Evolutionary conservation across 2,113 vertebrate species (phyloP).

Genomic region (Willisornis vidua): DNA sequence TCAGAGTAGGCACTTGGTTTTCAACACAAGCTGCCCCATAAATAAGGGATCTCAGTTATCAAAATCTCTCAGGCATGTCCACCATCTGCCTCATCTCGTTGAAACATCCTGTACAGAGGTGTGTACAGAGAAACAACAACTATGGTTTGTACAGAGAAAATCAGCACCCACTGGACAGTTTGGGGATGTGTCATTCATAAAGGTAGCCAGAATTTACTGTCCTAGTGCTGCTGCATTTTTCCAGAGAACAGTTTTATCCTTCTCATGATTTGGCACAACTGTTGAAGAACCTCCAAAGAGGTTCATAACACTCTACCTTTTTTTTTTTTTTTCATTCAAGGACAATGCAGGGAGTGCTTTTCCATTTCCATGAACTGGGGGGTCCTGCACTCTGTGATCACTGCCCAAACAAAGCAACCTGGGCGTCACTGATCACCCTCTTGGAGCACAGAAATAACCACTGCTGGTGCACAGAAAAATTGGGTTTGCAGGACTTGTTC

Average conservation of each 20-base stretch:
- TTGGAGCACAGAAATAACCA: neutral
- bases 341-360: neutral
- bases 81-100: neutral
- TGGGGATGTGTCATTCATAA: neutral
- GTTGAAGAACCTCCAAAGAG: neutral
- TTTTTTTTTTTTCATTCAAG: neutral
- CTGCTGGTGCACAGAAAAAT: too few species aligned
- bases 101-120: neutral
- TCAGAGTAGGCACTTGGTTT: neutral
- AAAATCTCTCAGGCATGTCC: neutral
- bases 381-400: neutral
- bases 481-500: neutral
- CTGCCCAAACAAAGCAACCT: neutral
- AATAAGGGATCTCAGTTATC: neutral
- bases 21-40: neutral
- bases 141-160: neutral
- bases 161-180: neutral
- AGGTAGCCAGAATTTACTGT: neutral
- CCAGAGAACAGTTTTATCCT: neutral
- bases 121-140: too few species aligned
- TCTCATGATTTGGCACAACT: neutral
- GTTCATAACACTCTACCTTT: neutral
- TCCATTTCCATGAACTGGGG: neutral
- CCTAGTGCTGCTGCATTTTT: neutral
- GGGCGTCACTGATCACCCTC: too few species aligned